Evolutionary conservation across 2,797 vertebrate genomes (phyloP).

Genomic region (Sternarchorhynchus goeldii): DNA sequence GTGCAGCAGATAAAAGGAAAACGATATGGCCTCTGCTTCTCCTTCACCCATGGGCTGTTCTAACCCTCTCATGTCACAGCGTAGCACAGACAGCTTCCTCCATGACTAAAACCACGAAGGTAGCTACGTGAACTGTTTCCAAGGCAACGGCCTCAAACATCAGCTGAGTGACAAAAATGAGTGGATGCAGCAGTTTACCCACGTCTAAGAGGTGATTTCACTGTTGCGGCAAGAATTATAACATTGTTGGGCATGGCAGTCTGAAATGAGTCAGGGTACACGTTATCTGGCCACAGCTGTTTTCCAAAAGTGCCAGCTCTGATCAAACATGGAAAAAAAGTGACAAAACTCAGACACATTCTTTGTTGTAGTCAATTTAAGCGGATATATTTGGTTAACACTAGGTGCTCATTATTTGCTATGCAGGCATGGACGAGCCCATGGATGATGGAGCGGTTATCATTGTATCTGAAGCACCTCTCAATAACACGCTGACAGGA

Average conservation of each 20-base stretch:
- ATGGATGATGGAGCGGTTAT: constrained; percentile 8
- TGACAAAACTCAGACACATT: constrained; percentile 36
- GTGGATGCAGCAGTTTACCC: constrained; percentile 54
- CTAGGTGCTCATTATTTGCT: constrained; percentile 24
- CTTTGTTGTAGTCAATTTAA: constrained; percentile 34
- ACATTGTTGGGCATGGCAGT: constrained; percentile 55
- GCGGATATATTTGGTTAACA: constrained; percentile 22
- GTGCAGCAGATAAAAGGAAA: constrained; percentile 22
- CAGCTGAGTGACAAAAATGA: constrained; percentile 55
- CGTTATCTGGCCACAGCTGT: constrained; percentile 40
- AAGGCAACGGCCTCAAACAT: constrained; percentile 58
- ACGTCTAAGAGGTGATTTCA: constrained; percentile 66
- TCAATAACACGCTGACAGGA: background rate
- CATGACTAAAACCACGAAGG: constrained; percentile 38
- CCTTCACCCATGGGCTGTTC: constrained; percentile 18
- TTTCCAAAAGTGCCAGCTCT: constrained; percentile 21
- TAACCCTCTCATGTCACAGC: constrained; percentile 33
- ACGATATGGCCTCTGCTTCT: constrained; percentile 33
- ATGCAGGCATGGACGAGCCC: constrained; percentile 19
- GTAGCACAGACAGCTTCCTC: constrained; percentile 47
- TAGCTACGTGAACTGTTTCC: constrained; percentile 59
- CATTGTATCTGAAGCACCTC: background rate
- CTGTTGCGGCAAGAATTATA: constrained; percentile 57
- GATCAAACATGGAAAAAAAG: constrained; percentile 9
- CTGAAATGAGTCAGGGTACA: constrained; percentile 50